A percentile compares a stretch with the other conserved stretches of the same genome.
phyloP scores from a whole-genome alignment of 64 coral and sea anemone genomes.

The Stichodactyla mertensii region DNA sequence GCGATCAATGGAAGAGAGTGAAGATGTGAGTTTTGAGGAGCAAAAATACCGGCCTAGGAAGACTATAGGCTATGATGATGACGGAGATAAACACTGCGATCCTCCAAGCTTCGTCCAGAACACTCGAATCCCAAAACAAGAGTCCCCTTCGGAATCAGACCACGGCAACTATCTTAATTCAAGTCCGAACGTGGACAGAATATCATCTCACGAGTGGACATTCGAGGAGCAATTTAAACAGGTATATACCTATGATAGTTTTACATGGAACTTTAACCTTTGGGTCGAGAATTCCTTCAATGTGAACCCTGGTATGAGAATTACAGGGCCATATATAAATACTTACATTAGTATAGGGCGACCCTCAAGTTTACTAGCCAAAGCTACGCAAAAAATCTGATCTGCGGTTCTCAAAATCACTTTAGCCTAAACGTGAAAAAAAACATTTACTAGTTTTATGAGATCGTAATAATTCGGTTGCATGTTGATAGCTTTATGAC shows the following conservation, averaged over 20 bases:
- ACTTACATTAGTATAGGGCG: neutral
- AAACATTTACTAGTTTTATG: neutral
- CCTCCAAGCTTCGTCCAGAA: constrained; percentile 40
- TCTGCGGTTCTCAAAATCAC: neutral
- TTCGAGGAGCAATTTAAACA: constrained; percentile 96
- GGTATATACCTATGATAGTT: constrained; percentile 33
- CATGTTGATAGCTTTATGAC: neutral
- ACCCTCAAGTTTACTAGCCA: neutral
- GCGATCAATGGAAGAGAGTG: constrained; percentile 88
- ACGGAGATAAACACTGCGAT: constrained; percentile 57
- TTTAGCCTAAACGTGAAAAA: neutral
- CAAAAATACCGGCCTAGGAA: constrained; percentile 61
- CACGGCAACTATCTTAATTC: constrained; percentile 47
- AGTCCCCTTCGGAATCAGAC: constrained; percentile 46
- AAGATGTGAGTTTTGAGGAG: constrained; percentile 72
- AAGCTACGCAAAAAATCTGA: neutral
- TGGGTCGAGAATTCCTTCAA: neutral
- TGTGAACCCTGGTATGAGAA: neutral
- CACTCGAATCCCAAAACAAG: constrained; percentile 53
- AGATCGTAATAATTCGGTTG: neutral
- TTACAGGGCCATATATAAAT: neutral
- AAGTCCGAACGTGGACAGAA: constrained; percentile 61
- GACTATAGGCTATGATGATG: constrained; percentile 53
- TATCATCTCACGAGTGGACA: constrained; percentile 84
- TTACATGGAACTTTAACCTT: constrained; percentile 6